These are phyloP conservation scores for Anseranas semipalmata DNA, from an alignment of 2,113 vertebrate species.

Conservation along the genomic window DNA sequence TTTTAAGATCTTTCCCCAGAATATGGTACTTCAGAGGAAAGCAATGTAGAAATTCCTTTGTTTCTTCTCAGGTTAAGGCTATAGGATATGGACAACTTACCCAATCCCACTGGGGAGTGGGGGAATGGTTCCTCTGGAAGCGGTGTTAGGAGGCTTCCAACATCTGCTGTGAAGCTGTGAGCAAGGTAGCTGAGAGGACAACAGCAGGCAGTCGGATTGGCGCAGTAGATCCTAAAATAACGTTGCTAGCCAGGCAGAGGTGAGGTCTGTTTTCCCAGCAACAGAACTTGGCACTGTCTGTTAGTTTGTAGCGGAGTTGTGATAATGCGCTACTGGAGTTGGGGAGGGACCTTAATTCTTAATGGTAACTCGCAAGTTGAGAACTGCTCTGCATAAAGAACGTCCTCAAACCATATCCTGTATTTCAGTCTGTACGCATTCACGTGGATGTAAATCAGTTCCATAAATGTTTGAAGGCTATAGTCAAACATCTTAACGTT, in stretches of 20 bases:
- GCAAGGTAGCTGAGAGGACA: background rate
- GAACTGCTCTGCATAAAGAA: background rate
- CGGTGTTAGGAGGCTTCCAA: background rate
- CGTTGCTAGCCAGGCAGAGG: background rate
- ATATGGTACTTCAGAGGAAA: background rate
- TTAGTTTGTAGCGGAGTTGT: background rate
- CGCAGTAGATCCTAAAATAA: background rate
- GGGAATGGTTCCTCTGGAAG: background rate
- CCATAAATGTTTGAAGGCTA: background rate
- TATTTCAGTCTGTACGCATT: background rate
- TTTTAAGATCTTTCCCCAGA: background rate
- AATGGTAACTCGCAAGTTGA: background rate
- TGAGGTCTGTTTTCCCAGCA: background rate
- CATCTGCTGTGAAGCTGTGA: background rate
- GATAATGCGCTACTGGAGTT: background rate
- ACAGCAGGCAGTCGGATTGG: background rate
- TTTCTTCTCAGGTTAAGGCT: background rate
- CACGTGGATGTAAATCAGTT: background rate
- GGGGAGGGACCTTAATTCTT: background rate
- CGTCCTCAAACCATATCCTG: rapidly evolving
- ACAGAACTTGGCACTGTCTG: background rate
- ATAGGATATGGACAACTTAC: background rate
- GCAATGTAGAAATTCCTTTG: background rate
- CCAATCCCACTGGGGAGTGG: rapidly evolving
- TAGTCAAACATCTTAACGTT: background rate